A percentile compares a stretch with the other conserved stretches of the same genome.
These are phyloP conservation scores for Stegana nigrithorax DNA, from an alignment of 2,888 invertebrate species.

Conservation along the genomic window DNA sequence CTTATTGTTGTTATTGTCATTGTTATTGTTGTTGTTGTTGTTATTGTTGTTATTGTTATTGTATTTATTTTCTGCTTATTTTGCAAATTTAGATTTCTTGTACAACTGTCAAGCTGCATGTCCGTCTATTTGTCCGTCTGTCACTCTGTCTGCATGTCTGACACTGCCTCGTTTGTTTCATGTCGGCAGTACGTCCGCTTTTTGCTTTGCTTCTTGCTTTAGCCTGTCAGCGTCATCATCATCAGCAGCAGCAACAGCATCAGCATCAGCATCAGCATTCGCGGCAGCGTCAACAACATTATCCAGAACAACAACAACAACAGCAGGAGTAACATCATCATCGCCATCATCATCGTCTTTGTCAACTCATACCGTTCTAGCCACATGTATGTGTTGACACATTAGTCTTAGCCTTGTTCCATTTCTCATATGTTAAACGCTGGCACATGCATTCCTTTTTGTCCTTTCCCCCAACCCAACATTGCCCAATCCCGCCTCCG, in stretches of 20 bases:
- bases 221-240: conserved; percentile 3
- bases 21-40: not conserved
- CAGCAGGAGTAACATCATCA: conserved; percentile 9
- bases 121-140: too few relatives aligned
- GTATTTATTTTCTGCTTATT: conserved; percentile 45
- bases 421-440: conserved; percentile 20
- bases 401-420: conserved; percentile 16
- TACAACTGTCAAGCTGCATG: conserved; percentile 49
- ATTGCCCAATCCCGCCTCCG: not conserved
- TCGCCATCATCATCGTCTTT: conserved; percentile 21
- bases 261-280: conserved; percentile 38
- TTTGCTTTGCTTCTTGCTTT: conserved; percentile 36
- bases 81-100: conserved; percentile 60
- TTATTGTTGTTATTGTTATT: conserved; percentile 2
- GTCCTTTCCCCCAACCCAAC: too few relatives aligned
- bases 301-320: conserved; percentile 31
- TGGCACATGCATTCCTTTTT: not conserved
- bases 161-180: conserved; percentile 6
- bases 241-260: conserved; percentile 26
- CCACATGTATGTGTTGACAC: conserved; percentile 3
- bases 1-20: not conserved
- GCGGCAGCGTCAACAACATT: conserved; percentile 8
- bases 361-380: conserved; percentile 31
- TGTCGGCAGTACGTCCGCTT: conserved; percentile 40
- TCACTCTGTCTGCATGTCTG: conserved; percentile 23